These are phyloP conservation scores for Chloropsis cyanopogon DNA, from an alignment of 2,113 vertebrate genomes.

Conservation along the genomic window DNA sequence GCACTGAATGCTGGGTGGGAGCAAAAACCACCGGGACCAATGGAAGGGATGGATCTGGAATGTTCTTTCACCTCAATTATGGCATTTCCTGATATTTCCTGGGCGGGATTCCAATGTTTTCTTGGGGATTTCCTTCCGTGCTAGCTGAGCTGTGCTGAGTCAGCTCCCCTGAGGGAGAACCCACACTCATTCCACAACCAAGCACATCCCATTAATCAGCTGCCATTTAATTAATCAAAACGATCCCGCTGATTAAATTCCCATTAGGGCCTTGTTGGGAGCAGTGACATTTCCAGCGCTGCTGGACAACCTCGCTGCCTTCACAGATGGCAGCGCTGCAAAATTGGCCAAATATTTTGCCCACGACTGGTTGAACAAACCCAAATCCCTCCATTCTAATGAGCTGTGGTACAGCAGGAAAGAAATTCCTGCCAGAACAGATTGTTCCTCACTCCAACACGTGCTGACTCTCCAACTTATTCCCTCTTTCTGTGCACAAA, in stretches of 20 bases:
- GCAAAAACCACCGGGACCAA: accelerated
- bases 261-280: not conserved
- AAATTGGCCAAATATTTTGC: not conserved
- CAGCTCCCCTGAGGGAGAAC: not conserved
- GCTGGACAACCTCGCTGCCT: not conserved
- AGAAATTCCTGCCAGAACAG: not conserved
- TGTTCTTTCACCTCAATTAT: accelerated
- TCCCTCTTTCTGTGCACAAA: not conserved
- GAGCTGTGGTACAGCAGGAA: not conserved
- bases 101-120: not conserved
- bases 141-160: not conserved
- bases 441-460: not conserved
- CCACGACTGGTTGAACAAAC: not conserved
- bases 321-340: not conserved
- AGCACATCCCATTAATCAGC: not conserved
- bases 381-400: not conserved
- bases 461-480: not conserved
- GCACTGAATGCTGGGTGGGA: not conserved
- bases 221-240: not conserved
- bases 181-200: not conserved
- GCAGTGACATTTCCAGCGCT: not conserved
- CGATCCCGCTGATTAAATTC: not conserved
- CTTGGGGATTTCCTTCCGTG: too few species aligned
- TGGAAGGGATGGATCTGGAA: not conserved
- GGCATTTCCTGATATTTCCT: not conserved